These are phyloP conservation scores for Atta colombica DNA, from an alignment of 1,140 invertebrate species.

Conservation along the genomic window DNA sequence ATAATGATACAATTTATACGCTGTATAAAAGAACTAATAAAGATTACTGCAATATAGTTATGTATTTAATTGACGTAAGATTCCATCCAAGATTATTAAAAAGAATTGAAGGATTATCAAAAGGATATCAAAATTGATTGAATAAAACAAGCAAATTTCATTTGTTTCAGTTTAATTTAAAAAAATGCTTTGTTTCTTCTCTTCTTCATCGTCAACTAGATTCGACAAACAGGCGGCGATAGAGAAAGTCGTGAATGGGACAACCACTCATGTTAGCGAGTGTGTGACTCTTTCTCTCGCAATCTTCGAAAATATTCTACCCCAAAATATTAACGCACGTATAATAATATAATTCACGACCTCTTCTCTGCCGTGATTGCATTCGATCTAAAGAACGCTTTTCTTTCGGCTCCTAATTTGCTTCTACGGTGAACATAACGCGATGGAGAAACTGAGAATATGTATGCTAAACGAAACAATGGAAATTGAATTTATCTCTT, in stretches of 20 bases:
- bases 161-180: conserved; percentile 75
- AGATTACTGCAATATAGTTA: neutral
- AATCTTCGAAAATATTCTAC: conserved; percentile 67
- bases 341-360: conserved; percentile 22
- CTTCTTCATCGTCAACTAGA: conserved; percentile 69
- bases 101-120: neutral
- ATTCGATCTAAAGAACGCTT: conserved; percentile 63
- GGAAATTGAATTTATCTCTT: conserved; percentile 7
- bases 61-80: neutral
- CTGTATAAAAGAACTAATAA: neutral
- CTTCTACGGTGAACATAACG: conserved; percentile 64
- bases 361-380: conserved; percentile 7
- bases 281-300: conserved; percentile 4
- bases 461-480: conserved; percentile 56
- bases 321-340: neutral
- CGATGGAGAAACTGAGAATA: conserved; percentile 58
- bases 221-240: conserved; percentile 57
- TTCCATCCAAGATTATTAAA: neutral
- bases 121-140: conserved; percentile 5
- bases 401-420: conserved; percentile 58
- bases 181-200: conserved; percentile 74
- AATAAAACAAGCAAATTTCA: conserved; percentile 40
- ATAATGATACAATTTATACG: neutral
- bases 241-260: conserved; percentile 36
- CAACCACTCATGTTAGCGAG: conserved; percentile 8